phyloP scores from a whole-genome alignment of 2,113 vertebrate genomes.

The Chionis minor region DNA sequence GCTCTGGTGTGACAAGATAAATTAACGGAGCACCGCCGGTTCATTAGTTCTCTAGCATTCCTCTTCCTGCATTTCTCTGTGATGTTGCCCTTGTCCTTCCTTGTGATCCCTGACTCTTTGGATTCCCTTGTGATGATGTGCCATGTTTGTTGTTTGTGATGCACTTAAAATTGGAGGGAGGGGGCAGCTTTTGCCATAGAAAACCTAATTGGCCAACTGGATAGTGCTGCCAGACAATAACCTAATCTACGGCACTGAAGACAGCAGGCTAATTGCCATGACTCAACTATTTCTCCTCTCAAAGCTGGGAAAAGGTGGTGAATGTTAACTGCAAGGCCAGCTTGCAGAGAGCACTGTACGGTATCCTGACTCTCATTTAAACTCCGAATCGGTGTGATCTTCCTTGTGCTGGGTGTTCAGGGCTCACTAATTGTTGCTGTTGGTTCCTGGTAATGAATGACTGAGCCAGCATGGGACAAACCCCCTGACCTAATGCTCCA shows the following conservation, averaged over 20 bases:
- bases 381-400: not conserved
- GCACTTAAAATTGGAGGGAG: not conserved
- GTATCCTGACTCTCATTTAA: not conserved
- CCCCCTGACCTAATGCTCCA: not conserved
- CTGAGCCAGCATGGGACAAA: not conserved
- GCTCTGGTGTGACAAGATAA: not conserved
- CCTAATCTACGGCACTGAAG: not conserved
- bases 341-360: not conserved
- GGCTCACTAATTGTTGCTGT: not conserved
- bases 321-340: not conserved
- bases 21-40: not conserved
- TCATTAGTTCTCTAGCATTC: not conserved
- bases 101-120: accelerated
- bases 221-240: not conserved
- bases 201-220: not conserved
- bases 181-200: not conserved
- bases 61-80: not conserved
- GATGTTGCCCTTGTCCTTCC: not conserved
- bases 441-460: not conserved
- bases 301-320: not conserved
- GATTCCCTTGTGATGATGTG: not conserved
- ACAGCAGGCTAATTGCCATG: not conserved
- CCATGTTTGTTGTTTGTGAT: not conserved
- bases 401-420: not conserved
- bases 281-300: not conserved